A percentile compares a stretch with the other conserved stretches of the same genome.
phyloP scores from a whole-genome alignment of 2,888 invertebrate genomes.

The Kuschelorhynchus macadamiae region DNA sequence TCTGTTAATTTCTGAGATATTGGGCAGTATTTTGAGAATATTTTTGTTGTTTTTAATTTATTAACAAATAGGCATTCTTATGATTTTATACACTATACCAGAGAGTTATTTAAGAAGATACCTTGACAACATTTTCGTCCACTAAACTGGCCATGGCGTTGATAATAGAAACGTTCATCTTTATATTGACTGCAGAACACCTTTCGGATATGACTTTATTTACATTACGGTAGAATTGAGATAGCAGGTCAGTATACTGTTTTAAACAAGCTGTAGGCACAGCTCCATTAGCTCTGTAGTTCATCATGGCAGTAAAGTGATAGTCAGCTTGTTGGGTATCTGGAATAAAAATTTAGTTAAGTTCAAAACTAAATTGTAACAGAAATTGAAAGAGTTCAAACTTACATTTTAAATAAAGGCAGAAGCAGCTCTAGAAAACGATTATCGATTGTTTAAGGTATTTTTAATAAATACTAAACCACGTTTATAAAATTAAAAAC shows the following conservation, averaged over 20 bases:
- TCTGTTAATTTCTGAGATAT: too few species aligned
- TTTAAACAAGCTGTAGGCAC: slow-evolving; percentile 87
- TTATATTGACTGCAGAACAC: slow-evolving; percentile 94
- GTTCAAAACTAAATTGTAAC: background rate
- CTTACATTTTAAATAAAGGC: too few species aligned
- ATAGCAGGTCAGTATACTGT: slow-evolving; percentile 86
- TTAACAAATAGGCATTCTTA: too few species aligned
- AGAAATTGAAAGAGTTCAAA: background rate
- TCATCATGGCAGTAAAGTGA: slow-evolving; percentile 88
- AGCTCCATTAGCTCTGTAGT: slow-evolving; percentile 91
- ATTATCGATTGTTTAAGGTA: too few species aligned
- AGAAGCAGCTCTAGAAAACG: too few species aligned
- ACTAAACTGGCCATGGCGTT: slow-evolving; percentile 84
- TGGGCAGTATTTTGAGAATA: too few species aligned
- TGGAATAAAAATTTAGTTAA: slow-evolving; percentile 60
- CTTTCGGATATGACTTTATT: slow-evolving; percentile 89
- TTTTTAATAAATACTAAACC: too few species aligned
- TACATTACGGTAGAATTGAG: slow-evolving; percentile 84
- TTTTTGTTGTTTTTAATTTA: too few species aligned
- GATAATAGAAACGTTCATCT: slow-evolving; percentile 93
- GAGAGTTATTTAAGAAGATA: too few species aligned
- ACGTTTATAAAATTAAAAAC: too few species aligned
- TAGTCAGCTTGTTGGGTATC: slow-evolving; percentile 96
- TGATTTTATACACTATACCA: too few species aligned
- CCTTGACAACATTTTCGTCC: slow-evolving; percentile 88